A percentile compares a stretch with the other conserved stretches of the same genome.
Conservation (phyloP, 1,140 invertebrate species). For the Kradibia gibbosae region DNA sequence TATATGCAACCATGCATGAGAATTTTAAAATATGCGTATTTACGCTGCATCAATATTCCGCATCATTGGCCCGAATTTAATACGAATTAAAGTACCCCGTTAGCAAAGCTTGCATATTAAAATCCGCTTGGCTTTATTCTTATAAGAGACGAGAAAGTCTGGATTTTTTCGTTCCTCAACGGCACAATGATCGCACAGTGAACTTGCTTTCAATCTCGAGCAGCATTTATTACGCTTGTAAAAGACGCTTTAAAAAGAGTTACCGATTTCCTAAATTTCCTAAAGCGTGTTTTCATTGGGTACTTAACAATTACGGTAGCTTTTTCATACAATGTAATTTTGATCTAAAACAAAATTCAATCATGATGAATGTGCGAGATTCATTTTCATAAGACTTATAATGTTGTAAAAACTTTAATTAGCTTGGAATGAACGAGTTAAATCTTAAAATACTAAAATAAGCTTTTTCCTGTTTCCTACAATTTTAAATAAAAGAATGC, state of each 20-base stretch:
- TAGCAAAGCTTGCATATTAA: slow-evolving; percentile 29
- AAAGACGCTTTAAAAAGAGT: neutral
- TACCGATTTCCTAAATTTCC: neutral
- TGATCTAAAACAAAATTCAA: too few relatives aligned
- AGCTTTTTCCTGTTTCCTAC: too few relatives aligned
- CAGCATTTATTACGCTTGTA: neutral
- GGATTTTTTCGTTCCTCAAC: neutral
- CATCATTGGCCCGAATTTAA: slow-evolving; percentile 39
- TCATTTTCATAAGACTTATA: neutral
- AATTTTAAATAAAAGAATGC: too few relatives aligned
- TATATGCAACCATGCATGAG: neutral
- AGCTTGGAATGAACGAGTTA: neutral
- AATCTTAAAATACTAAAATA: neutral
- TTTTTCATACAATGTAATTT: neutral
- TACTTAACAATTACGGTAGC: too few relatives aligned
- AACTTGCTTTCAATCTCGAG: neutral
- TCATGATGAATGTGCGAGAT: neutral
- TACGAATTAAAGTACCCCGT: slow-evolving; percentile 30
- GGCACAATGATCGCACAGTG: too few relatives aligned
- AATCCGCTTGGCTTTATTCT: neutral
- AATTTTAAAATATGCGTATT: slow-evolving; percentile 21
- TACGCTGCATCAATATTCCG: slow-evolving; percentile 39
- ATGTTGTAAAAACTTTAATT: neutral
- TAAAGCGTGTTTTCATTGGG: neutral
- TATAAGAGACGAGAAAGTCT: too few relatives aligned